Conservation (phyloP, 2,888 invertebrate species). For the Achlya flavicornis region DNA sequence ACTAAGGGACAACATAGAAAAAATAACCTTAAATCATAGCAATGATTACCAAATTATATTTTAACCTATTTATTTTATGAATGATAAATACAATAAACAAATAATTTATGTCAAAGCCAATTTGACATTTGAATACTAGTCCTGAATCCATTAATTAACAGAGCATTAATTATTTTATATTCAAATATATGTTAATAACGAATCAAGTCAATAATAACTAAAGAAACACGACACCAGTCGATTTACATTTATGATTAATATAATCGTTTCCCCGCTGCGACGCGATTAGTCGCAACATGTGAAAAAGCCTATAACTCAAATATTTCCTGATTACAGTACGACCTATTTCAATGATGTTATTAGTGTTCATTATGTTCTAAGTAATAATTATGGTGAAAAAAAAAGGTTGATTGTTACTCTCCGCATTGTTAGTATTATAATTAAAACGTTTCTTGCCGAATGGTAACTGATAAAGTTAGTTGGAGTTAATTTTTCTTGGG, state of each 20-base stretch:
- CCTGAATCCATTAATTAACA: neutral
- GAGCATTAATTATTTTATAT: neutral
- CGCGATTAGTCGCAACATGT: neutral
- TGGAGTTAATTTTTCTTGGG: neutral
- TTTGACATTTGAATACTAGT: neutral
- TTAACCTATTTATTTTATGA: too few relatives aligned
- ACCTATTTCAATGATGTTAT: conserved; percentile 25
- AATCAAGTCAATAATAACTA: conserved; percentile 1
- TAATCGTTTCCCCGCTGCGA: neutral
- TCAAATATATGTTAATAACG: conserved; percentile 7
- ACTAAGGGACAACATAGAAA: too few relatives aligned
- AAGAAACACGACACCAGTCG: conserved; percentile 3
- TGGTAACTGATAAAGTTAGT: conserved; percentile 1
- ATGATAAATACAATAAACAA: neutral
- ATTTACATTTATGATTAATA: conserved; percentile 3
- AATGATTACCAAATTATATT: too few relatives aligned
- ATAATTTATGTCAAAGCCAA: neutral
- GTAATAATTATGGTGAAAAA: conserved; percentile 1
- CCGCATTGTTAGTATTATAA: neutral
- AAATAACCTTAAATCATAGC: too few relatives aligned
- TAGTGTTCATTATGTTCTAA: conserved; percentile 10
- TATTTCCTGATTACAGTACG: conserved; percentile 11
- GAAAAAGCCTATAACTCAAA: neutral
- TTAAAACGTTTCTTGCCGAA: neutral
- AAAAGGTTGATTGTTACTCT: conserved; percentile 1